phyloP scores from a whole-genome alignment of 2,113 vertebrate species.

The Oceanites oceanicus region DNA sequence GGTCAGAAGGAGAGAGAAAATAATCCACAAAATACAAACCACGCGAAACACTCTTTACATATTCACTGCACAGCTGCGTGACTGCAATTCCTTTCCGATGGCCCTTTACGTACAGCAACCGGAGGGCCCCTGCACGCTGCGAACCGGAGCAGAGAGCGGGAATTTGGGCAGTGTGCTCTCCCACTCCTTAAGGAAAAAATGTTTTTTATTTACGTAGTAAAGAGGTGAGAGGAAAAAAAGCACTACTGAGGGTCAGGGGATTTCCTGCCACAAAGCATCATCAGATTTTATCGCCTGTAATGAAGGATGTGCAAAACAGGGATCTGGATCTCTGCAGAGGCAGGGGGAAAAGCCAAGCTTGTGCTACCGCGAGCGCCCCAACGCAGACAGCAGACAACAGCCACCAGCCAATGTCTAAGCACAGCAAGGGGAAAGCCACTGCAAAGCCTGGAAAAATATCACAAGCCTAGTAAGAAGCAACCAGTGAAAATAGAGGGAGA shows the following conservation, averaged over 20 bases:
- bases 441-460: neutral
- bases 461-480: neutral
- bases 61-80: neutral
- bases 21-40: slow-evolving; percentile 32
- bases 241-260: neutral
- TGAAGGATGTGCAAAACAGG: neutral
- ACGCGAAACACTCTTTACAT: neutral
- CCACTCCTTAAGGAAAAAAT: neutral
- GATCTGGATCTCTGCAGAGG: neutral
- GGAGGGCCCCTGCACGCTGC: rapidly evolving
- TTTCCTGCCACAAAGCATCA: neutral
- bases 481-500: neutral
- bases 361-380: neutral
- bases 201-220: neutral
- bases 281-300: neutral
- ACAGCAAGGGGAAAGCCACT: neutral
- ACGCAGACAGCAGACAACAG: neutral
- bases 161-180: neutral
- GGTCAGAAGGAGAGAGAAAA: slow-evolving; percentile 41
- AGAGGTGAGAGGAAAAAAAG: neutral
- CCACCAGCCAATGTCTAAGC: neutral
- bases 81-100: neutral
- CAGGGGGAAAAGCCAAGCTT: neutral
- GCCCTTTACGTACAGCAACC: neutral
- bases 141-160: neutral